Conservation (phyloP, 2,113 vertebrate species). For the Natator depressus region DNA sequence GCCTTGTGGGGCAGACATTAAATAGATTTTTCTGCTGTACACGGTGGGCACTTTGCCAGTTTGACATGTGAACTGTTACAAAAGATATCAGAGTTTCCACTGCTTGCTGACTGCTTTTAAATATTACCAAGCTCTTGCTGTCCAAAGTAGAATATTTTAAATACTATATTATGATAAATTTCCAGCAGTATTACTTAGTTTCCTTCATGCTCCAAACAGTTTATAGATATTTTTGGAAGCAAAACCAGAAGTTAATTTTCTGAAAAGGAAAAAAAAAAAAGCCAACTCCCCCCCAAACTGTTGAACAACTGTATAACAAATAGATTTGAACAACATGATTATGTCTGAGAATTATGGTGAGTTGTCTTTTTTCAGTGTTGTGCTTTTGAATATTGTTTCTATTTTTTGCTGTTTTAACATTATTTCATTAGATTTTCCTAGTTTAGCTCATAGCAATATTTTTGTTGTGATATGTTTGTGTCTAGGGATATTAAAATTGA, state of each 20-base stretch:
- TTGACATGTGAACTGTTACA: conserved; percentile 93
- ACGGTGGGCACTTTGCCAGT: conserved; percentile 88
- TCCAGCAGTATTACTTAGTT: conserved; percentile 56
- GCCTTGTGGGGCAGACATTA: conserved; percentile 94
- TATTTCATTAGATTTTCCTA: conserved; percentile 50
- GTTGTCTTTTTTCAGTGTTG: conserved; percentile 43
- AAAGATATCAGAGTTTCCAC: conserved; percentile 84
- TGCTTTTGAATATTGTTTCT: conserved; percentile 22
- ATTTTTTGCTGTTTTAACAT: conserved; percentile 36
- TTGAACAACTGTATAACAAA: conserved; percentile 29
- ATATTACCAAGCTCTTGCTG: conserved; percentile 77
- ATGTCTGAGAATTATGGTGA: conserved; percentile 40
- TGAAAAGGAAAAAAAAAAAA: conserved; percentile 26
- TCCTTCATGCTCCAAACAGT: conserved; percentile 61
- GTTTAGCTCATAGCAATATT: conserved; percentile 24
- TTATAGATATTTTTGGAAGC: conserved; percentile 42
- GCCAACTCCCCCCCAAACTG: conserved; percentile 14
- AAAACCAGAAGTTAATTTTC: conserved; percentile 58
- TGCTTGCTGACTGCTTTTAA: conserved; percentile 82
- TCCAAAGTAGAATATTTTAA: conserved; percentile 78
- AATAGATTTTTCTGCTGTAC: conserved; percentile 90
- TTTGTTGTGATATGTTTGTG: conserved; percentile 24
- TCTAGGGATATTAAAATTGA: conserved; percentile 15
- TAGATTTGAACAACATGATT: conserved; percentile 55
- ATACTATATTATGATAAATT: conserved; percentile 77